Conservation (phyloP, 2,113 vertebrate species). For the Passer montanus region DNA sequence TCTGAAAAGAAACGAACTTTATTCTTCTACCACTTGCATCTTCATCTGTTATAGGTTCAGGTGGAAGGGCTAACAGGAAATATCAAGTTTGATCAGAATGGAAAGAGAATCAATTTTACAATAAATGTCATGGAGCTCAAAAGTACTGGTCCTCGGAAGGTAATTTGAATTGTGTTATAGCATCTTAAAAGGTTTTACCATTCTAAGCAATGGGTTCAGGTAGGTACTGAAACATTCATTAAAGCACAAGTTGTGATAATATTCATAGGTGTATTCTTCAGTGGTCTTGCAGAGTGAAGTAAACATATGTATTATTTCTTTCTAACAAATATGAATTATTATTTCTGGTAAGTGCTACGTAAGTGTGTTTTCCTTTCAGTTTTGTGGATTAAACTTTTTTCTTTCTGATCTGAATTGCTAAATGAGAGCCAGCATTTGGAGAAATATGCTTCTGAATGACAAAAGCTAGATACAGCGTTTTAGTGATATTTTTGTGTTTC, state of each 20-base stretch:
- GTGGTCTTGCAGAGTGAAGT: neutral
- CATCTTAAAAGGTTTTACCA: neutral
- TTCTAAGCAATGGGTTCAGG: neutral
- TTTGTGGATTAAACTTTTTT: neutral
- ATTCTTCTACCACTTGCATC: neutral
- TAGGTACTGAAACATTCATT: neutral
- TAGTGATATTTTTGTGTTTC: neutral
- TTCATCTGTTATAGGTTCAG: slow-evolving; percentile 80
- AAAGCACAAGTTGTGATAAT: neutral
- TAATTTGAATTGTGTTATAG: slow-evolving; percentile 69
- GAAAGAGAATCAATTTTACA: slow-evolving; percentile 96
- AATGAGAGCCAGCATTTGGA: neutral
- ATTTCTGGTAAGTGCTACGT: slow-evolving; percentile 6
- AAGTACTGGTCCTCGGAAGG: slow-evolving; percentile 95
- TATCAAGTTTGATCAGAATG: slow-evolving; percentile 98
- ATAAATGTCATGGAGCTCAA: slow-evolving; percentile 98
- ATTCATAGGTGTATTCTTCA: neutral
- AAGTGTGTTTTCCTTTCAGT: neutral
- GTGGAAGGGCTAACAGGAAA: slow-evolving; percentile 96
- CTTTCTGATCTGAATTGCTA: neutral
- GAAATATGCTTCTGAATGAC: neutral
- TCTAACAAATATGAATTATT: neutral
- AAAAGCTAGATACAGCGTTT: neutral
- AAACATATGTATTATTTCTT: neutral
- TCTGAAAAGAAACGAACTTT: neutral